phyloP scores from a whole-genome alignment of 2,797 vertebrate genomes.

The Carcharodon carcharias region DNA sequence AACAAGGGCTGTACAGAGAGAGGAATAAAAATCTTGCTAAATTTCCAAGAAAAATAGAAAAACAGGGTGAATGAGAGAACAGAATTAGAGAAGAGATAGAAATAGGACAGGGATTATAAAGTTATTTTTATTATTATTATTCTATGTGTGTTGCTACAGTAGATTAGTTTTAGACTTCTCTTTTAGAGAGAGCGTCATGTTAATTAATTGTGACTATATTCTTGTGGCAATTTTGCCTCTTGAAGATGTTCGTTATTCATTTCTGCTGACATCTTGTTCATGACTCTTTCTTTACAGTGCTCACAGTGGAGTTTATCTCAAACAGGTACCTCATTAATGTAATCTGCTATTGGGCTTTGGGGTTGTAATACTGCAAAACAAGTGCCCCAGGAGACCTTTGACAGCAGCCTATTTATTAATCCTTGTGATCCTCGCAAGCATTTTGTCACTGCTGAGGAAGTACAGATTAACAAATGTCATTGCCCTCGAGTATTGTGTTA shows the following conservation, averaged over 20 bases:
- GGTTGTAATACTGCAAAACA: neutral
- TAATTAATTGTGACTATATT: neutral
- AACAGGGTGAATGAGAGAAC: neutral
- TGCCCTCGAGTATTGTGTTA: slow-evolving; percentile 44
- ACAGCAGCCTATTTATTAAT: slow-evolving; percentile 42
- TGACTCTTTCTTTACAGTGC: neutral
- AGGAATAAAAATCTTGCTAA: neutral
- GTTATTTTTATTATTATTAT: neutral
- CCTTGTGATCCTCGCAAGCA: slow-evolving; percentile 41
- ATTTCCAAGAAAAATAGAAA: neutral
- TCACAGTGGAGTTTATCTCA: neutral
- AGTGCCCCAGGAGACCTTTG: neutral
- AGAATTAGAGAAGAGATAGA: neutral
- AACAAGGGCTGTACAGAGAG: neutral
- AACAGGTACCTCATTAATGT: neutral
- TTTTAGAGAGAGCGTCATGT: neutral
- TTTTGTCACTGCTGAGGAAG: slow-evolving; percentile 41
- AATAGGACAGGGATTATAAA: neutral
- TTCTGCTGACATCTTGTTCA: neutral
- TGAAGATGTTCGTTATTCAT: neutral
- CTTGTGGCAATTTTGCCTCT: neutral
- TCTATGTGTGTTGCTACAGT: neutral
- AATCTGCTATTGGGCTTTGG: neutral
- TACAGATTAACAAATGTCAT: slow-evolving; percentile 43
- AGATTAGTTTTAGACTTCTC: neutral